These are phyloP conservation scores for Macquaria australasica DNA, from an alignment of 2,113 vertebrate genomes.

Conservation along the genomic window DNA sequence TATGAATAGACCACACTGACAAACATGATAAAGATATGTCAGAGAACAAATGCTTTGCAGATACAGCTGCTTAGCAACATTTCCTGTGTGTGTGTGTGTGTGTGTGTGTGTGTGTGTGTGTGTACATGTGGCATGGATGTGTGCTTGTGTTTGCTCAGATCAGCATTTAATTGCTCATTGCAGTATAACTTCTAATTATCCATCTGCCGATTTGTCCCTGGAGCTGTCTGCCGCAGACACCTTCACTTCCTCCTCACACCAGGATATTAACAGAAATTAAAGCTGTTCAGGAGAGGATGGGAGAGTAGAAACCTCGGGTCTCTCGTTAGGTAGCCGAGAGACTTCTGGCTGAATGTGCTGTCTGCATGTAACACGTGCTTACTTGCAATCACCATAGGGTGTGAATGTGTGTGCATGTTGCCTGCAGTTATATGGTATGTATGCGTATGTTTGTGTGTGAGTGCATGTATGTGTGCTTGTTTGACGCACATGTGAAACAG, in stretches of 20 bases:
- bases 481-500: constrained; percentile 16
- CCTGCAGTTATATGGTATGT: background rate
- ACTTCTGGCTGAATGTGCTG: constrained; percentile 16
- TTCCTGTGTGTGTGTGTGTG: background rate
- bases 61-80: constrained; percentile 11
- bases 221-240: constrained; percentile 41
- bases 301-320: background rate
- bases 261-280: constrained; percentile 63
- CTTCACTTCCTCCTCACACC: constrained; percentile 44
- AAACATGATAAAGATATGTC: background rate
- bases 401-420: background rate
- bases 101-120: background rate
- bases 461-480: background rate
- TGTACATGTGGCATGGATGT: background rate
- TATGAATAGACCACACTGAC: background rate
- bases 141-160: constrained; percentile 37
- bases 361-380: constrained; percentile 15
- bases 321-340: constrained; percentile 20
- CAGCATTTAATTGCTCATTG: constrained; percentile 51
- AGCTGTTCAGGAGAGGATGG: constrained; percentile 9
- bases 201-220: constrained; percentile 39
- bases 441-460: background rate
- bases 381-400: background rate
- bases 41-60: background rate
- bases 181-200: constrained; percentile 63